Conservation (phyloP, 2,888 invertebrate species). For the Drosophila pseudotakahashii region DNA sequence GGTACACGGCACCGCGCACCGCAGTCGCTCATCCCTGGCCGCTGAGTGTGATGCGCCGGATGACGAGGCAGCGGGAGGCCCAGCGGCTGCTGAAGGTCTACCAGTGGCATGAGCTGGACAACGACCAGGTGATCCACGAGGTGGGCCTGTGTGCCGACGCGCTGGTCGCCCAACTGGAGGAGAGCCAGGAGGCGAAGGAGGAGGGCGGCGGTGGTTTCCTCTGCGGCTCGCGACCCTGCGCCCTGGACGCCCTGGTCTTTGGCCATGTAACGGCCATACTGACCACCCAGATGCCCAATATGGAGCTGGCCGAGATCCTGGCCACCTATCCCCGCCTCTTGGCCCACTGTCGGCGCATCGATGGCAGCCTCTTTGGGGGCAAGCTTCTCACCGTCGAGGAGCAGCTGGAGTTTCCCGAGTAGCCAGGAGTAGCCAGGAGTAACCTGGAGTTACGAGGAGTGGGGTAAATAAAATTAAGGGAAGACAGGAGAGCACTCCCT, state of each 20-base stretch:
- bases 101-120: slow-evolving; percentile 91
- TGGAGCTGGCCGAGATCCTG: slow-evolving; percentile 25
- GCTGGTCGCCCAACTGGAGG: slow-evolving; percentile 91
- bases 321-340: slow-evolving; percentile 25
- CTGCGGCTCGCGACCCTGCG: slow-evolving; percentile 91
- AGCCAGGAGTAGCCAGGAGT: not conserved
- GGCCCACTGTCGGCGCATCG: slow-evolving; percentile 33
- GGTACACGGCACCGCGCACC: slow-evolving; percentile 91
- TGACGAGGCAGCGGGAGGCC: slow-evolving; percentile 89
- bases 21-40: slow-evolving; percentile 97
- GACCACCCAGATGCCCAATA: slow-evolving; percentile 93
- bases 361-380: slow-evolving; percentile 24
- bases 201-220: slow-evolving; percentile 85
- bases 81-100: slow-evolving; percentile 89
- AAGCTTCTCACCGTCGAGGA: slow-evolving; percentile 14
- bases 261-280: slow-evolving; percentile 96
- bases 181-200: slow-evolving; percentile 89
- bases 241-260: slow-evolving; percentile 96
- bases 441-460: not conserved
- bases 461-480: slow-evolving; percentile 26
- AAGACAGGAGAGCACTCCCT: not conserved
- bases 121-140: slow-evolving; percentile 89
- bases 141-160: slow-evolving; percentile 89
- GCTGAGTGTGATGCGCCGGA: slow-evolving; percentile 91
- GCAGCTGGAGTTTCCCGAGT: not conserved